A percentile compares a stretch with the other conserved stretches of the same genome.
These are phyloP conservation scores for Periophthalmus magnuspinnatus DNA, from an alignment of 2,797 vertebrate species.

Conservation along the genomic window DNA sequence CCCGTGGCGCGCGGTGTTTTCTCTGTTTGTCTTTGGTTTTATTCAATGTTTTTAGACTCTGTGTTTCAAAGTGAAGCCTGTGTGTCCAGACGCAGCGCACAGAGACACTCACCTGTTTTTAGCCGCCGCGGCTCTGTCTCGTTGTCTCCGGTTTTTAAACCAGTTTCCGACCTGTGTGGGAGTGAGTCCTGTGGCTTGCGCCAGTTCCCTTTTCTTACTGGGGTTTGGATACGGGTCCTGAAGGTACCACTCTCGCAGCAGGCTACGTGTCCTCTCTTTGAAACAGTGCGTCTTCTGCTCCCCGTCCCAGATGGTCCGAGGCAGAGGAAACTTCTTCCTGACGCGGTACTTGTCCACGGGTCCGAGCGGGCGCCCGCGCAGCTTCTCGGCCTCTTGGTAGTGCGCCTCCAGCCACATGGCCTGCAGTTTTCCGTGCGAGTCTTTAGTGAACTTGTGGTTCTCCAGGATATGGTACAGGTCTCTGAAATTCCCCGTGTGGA, in stretches of 20 bases:
- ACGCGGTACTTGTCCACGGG: slow-evolving; percentile 99
- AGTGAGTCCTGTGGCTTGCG: slow-evolving; percentile 99
- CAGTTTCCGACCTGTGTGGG: slow-evolving; percentile 99
- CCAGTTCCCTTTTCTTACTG: slow-evolving; percentile 99
- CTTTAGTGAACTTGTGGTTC: slow-evolving; percentile 99
- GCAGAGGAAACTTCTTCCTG: slow-evolving; percentile 99
- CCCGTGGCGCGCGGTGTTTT: slow-evolving; percentile 28
- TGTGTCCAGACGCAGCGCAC: background rate
- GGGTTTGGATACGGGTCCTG: slow-evolving; percentile 99
- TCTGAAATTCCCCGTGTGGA: slow-evolving; percentile 99
- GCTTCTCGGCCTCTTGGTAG: slow-evolving; percentile 99
- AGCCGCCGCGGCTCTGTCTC: slow-evolving; percentile 97
- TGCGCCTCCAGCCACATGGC: slow-evolving; percentile 99
- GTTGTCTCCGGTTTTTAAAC: slow-evolving; percentile 99
- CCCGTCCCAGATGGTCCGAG: slow-evolving; percentile 99
- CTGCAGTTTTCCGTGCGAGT: slow-evolving; percentile 98
- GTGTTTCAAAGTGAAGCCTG: background rate
- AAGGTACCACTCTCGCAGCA: slow-evolving; percentile 99
- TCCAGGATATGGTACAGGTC: slow-evolving; percentile 99
- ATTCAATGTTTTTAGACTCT: background rate
- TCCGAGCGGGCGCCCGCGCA: slow-evolving; percentile 95
- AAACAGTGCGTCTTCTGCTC: slow-evolving; percentile 99
- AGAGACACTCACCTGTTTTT: slow-evolving; percentile 92
- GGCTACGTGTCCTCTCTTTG: slow-evolving; percentile 98
- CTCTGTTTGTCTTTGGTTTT: slow-evolving; percentile 6